phyloP scores from a whole-genome alignment of 2,888 invertebrate genomes.

The Patella caerulea region DNA sequence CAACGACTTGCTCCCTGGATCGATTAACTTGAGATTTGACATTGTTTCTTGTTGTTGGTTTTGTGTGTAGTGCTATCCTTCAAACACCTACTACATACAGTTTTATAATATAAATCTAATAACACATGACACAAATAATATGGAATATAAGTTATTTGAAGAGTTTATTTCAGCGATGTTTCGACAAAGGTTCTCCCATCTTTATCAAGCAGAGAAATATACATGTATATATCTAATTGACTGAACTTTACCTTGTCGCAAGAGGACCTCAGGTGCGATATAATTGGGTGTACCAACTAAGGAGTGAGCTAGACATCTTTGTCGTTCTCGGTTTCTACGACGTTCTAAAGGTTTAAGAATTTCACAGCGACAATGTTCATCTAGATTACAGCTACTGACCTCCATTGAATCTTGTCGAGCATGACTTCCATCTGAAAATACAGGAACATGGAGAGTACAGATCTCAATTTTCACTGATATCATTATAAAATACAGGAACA shows the following conservation, averaged over 20 bases:
- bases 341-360: slow-evolving; percentile 82
- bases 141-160: too few species aligned
- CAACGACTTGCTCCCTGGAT: too few species aligned
- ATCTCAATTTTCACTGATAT: too few species aligned
- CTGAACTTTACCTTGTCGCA: slow-evolving; percentile 74
- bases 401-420: slow-evolving; percentile 97
- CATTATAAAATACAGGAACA: too few species aligned
- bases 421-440: slow-evolving; percentile 80
- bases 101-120: too few species aligned
- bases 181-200: too few species aligned
- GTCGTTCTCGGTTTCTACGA: slow-evolving; percentile 87
- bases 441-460: background rate
- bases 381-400: slow-evolving; percentile 69
- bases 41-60: background rate
- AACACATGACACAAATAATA: too few species aligned
- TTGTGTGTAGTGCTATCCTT: background rate
- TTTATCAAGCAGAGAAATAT: too few species aligned
- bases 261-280: slow-evolving; percentile 94
- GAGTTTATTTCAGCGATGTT: too few species aligned
- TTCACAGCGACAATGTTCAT: slow-evolving; percentile 75
- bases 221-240: background rate
- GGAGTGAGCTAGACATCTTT: slow-evolving; percentile 96
- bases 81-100: too few species aligned
- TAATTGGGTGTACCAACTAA: slow-evolving; percentile 99
- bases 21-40: background rate